Base-by-base conservation (phyloP, 2,888 invertebrate species). In the Nudaria mundana region DNA sequence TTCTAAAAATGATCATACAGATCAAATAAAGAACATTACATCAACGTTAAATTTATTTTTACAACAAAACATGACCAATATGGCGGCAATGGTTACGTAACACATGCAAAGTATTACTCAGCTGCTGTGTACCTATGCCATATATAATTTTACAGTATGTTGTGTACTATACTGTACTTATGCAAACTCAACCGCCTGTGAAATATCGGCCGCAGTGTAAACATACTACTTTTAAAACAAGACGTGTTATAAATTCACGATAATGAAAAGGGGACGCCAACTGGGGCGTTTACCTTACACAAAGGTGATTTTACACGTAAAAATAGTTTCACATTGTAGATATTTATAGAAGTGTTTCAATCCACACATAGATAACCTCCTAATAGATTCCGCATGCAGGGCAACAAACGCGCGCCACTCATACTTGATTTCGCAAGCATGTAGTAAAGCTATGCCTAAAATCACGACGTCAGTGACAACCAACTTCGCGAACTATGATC, bases 171-270 rank as follows among this genome's bases (percentile, higher is more conserved):
- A 20, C 34, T 45, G 39, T 54, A 54, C 60, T 74, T 74, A 71
- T 68, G 71, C 63, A 71, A 75, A 69, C 64, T 40, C 57, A 63
- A 42, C 61, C 50, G 61, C 48, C 59, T 64, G 66, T 65, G 48
- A 69, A 67, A 65, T 67, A 66, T 69, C 57, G 62, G 63, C 53
- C 60, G 56, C 53, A 30, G 46, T 52, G 49, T 56, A 57, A 59
- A 39, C 55, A 49, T 47, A 56, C 47, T 41, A 56, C 48, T 56
- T 52, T 56, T 52, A 48, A 52, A 61, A 47, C 42, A 37, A 51
- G 44, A 54, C 49, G 45, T 20, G 47, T 57, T 48, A 46, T 62
- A 60, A 58, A 57, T 56, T 56, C 40, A 56, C 59, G 64, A 69
- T 71, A 71, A 65, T 55, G 59, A 56, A 69, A 63, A 48, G 60